phyloP scores from a whole-genome alignment of 2,797 vertebrate species.

The Hylomyscus alleni region DNA sequence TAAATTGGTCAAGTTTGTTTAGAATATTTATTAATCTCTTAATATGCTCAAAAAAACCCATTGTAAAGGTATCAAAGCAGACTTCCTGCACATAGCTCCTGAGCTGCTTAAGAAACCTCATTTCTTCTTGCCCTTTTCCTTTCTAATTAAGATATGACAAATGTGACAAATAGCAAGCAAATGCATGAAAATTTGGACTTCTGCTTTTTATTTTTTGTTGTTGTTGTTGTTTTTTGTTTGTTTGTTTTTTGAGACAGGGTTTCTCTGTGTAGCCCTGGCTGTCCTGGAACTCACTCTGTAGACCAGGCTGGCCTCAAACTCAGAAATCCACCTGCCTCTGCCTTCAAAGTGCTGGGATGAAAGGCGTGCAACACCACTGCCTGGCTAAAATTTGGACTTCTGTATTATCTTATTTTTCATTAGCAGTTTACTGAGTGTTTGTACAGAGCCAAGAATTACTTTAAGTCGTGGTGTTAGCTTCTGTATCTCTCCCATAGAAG shows the following conservation, averaged over 20 bases:
- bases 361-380: too few relatives aligned
- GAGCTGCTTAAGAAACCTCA: not conserved
- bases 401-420: constrained; percentile 4
- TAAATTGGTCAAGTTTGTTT: not conserved
- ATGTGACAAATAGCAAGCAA: not conserved
- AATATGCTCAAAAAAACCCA: not conserved
- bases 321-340: too few relatives aligned
- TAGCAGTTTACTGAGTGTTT: not conserved
- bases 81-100: not conserved
- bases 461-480: not conserved
- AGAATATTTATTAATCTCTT: constrained; percentile 26
- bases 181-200: not conserved
- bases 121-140: not conserved
- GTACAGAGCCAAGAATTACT: not conserved
- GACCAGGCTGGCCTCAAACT: too few relatives aligned
- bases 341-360: too few relatives aligned
- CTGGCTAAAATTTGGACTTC: not conserved
- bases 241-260: too few relatives aligned
- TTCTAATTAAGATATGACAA: not conserved
- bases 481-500: not conserved
- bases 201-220: too few relatives aligned
- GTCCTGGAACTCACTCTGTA: too few relatives aligned
- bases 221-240: too few relatives aligned
- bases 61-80: not conserved
- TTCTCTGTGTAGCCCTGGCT: too few relatives aligned